Evolutionary conservation across 2,113 vertebrate genomes (phyloP), one percentile per base, ranked within the genome.

Genomic region (Malurus cyaneus): DNA sequence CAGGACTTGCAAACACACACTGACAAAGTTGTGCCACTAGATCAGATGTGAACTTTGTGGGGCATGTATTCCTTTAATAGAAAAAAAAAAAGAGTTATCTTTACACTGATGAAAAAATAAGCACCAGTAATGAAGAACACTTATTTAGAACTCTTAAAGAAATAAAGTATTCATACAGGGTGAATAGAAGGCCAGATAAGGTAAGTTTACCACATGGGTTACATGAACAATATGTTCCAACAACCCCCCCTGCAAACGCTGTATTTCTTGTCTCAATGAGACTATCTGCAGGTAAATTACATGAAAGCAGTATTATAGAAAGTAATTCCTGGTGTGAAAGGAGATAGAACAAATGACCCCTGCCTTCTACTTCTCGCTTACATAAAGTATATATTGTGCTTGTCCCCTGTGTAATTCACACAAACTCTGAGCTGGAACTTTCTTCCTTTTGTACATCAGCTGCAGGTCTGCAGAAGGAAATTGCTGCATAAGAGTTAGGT

Each of bases 171-270:
- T 23, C 47, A 49, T 49, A 49, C 47, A 74, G 15, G 1, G 11
- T 67, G 13, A 90, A 34, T 3, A 36, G 31, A 57, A 62, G 19
- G 18, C 12, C n/a, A 32, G 4, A 29, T 5, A 53, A 47, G 14
- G 7, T n/a, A 64, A 12, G 10, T 59, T 80, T 86, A 56, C 11
- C 18, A 69, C 11, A 24, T 18, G 5, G 20, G 9, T 32, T 44
- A 44, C 8, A 34, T 15, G 23, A 83, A 49, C 15, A 59, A 8
- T 18, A 31, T 12, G 15, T 57, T 29, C 24, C 28, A 12, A 36
- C 3, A 36, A 14, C 1, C 0, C 1, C 1, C 9, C 2, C 25
- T 36, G 13, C 14, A 24, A 86, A 71, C 24, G 42, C 32, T 59
- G 13, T 93, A 8, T 57, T 77, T 23, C 56, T 59, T 78, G 50